Base-by-base conservation (phyloP, 2,113 vertebrate genomes). In the Orycteropus afer region DNA sequence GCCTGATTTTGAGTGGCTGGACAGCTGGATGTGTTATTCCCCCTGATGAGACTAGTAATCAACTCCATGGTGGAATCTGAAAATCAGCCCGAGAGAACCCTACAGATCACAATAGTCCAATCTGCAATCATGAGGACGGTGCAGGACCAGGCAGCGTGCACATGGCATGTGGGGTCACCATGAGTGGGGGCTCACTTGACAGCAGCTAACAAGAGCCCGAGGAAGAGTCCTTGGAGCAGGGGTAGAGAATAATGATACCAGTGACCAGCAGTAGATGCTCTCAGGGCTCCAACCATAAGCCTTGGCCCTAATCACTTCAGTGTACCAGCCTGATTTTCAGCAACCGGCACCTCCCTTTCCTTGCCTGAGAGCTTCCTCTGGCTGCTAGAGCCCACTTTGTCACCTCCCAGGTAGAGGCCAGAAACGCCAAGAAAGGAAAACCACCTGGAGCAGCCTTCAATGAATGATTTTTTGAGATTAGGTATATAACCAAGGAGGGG, bases 391-490 rank as follows among this genome's bases (percentile, higher is more conserved):
- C 45, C 67, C 42, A 40, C 42, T n/a, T 29, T 45, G 49, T 53
- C 34, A 27, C 59, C 76, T 91, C 82, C 20, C 29, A 65, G 47
- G 80, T 2, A 51, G 53, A 91, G n/a, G 22, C 37, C 23, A 61
- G 73, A 86, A 79, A 86, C 29, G 13, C 34, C 55, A 34, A 57
- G 86, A 79, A 69, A 74, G 73, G 49, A 71, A 85, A 40, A 53
- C 42, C 47, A 49, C 13, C 45, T 23, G 22, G 49, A 77, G 23
- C 42, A 55, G 4, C 49, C 42, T 22, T 69, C 61, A 3, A 23
- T 2, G 5, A n/a, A 67, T 22, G 53, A 76, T 37, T 63, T n/a
- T 45, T 7, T 0, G 61, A 61, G 34, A 63, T 18, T 29, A 6
- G 77, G 47, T 7, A 1, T 40, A 7, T 32, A 8, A 51, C 0